A percentile compares a stretch with the other conserved stretches of the same genome.
Evolutionary conservation across 2,888 invertebrate genomes (phyloP).

Genomic region (Clanis bilineata): DNA sequence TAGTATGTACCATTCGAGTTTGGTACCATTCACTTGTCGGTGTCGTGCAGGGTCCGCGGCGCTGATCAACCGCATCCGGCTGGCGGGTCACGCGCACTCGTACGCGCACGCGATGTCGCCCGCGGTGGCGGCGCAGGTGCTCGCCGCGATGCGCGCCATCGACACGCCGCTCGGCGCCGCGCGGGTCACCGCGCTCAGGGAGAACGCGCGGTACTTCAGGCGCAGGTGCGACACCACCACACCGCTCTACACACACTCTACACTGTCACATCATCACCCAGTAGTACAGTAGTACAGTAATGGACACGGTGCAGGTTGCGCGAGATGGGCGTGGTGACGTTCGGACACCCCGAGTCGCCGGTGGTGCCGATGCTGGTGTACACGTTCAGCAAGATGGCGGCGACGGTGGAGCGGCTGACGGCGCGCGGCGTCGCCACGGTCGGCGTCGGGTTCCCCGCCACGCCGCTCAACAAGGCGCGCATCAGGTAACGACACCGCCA

Average conservation of each 20-base stretch:
- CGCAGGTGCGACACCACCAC: conserved; percentile 32
- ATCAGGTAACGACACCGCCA: conserved; percentile 80
- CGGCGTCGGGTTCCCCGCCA: conserved; percentile 99
- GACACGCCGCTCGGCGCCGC: conserved; percentile 85
- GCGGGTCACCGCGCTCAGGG: conserved; percentile 87
- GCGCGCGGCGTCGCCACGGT: conserved; percentile 93
- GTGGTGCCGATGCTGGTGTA: conserved; percentile 98
- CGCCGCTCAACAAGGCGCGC: conserved; percentile 95
- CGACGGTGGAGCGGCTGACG: conserved; percentile 92
- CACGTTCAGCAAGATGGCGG: conserved; percentile 96
- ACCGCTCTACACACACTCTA: conserved; percentile 36
- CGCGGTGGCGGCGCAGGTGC: conserved; percentile 94
- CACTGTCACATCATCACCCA: conserved; percentile 43
- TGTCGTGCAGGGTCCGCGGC: conserved; percentile 57
- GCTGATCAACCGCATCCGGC: conserved; percentile 89
- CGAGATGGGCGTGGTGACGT: conserved; percentile 94
- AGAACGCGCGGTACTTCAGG: conserved; percentile 85
- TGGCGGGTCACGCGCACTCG: conserved; percentile 90
- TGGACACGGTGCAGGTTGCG: conserved; percentile 84
- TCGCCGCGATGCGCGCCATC: conserved; percentile 91
- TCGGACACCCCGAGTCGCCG: conserved; percentile 97
- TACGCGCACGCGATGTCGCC: conserved; percentile 96
- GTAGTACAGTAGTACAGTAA: not conserved
- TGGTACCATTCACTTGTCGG: too few species aligned
- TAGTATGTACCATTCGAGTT: not conserved